A percentile compares a stretch with the other conserved stretches of the same genome.
Conservation (phyloP, 2,888 invertebrate species). For the Thysanoteuthis rhombus region DNA sequence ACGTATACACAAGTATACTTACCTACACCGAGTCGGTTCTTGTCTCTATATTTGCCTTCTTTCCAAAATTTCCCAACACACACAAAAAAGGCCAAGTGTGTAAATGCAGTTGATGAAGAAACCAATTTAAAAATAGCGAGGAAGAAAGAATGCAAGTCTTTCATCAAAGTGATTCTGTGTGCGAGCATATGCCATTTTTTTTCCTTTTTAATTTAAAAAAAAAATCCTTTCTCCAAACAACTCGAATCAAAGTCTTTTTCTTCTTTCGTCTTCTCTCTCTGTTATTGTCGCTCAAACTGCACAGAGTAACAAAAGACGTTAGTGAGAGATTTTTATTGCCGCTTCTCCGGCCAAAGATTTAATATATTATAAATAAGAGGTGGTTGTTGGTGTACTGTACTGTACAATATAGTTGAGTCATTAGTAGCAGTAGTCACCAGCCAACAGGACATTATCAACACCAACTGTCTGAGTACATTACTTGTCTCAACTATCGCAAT, state of each 20-base stretch:
- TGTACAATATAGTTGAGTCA: constrained; percentile 12
- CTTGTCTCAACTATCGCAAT: too few relatives aligned
- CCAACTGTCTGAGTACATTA: neutral
- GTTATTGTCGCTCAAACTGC: too few relatives aligned
- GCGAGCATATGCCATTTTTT: neutral
- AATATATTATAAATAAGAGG: neutral
- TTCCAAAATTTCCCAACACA: too few relatives aligned
- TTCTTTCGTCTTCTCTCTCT: too few relatives aligned
- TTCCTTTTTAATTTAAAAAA: neutral
- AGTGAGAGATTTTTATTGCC: neutral
- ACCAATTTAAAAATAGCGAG: neutral
- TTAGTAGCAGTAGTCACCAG: constrained; percentile 12
- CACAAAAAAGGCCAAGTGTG: too few relatives aligned
- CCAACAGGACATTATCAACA: constrained; percentile 12
- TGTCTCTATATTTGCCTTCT: too few relatives aligned
- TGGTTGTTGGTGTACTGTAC: neutral
- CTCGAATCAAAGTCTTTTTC: too few relatives aligned
- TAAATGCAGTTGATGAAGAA: neutral
- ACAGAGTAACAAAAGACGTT: too few relatives aligned
- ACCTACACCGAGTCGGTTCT: too few relatives aligned
- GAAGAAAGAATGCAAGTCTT: neutral
- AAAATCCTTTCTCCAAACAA: too few relatives aligned
- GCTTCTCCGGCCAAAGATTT: neutral
- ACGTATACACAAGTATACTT: too few relatives aligned
- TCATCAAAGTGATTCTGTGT: neutral